These are phyloP conservation scores for Periophthalmus magnuspinnatus DNA, from an alignment of 2,797 vertebrate genomes.

Conservation along the genomic window DNA sequence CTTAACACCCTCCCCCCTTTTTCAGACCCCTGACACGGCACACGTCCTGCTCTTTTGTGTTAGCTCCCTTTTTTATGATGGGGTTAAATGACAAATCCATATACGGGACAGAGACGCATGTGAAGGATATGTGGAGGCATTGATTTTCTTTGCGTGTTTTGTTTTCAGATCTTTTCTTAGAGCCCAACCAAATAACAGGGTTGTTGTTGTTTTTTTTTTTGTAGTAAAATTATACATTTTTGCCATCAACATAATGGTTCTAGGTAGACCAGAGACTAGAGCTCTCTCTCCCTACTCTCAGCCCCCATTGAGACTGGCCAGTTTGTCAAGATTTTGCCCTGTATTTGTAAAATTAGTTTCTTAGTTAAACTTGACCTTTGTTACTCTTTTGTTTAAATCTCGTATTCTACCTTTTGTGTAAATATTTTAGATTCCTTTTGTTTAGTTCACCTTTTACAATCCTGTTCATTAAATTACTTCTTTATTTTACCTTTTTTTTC, in stretches of 20 bases:
- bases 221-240: neutral
- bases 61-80: conserved; percentile 43
- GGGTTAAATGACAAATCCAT: conserved; percentile 58
- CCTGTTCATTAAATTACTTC: too few relatives aligned
- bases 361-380: too few relatives aligned
- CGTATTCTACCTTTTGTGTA: too few relatives aligned
- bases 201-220: neutral
- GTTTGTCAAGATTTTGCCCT: too few relatives aligned
- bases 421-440: too few relatives aligned
- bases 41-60: conserved; percentile 56
- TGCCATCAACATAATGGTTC: neutral
- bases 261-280: too few relatives aligned
- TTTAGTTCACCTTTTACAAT: too few relatives aligned
- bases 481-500: too few relatives aligned
- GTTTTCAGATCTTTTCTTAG: neutral
- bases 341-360: too few relatives aligned
- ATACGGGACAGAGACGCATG: conserved; percentile 32
- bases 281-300: too few relatives aligned
- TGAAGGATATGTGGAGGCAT: conserved; percentile 3
- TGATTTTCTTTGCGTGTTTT: conserved; percentile 18
- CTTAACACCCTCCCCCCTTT: conserved; percentile 38
- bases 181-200: neutral
- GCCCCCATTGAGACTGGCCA: too few relatives aligned
- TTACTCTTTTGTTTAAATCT: too few relatives aligned
- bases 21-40: conserved; percentile 57